phyloP scores from a whole-genome alignment of 2,797 vertebrate genomes.

The Echeneis naucrates region DNA sequence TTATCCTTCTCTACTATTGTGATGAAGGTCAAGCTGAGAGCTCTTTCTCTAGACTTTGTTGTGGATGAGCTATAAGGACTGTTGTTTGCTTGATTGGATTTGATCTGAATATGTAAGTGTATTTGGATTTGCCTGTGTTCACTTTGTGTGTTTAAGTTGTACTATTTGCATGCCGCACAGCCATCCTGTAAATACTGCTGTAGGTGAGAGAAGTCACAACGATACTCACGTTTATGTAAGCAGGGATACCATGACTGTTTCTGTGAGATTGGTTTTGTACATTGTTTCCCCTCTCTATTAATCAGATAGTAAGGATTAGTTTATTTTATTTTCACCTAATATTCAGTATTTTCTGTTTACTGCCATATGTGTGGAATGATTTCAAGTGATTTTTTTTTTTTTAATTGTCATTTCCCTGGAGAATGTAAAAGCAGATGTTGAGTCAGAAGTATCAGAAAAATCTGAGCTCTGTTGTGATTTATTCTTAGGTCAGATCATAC shows the following conservation, averaged over 20 bases:
- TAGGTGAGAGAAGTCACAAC: conserved; percentile 9
- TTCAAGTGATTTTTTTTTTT: too few species aligned
- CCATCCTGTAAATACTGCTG: background rate
- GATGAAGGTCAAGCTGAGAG: conserved; percentile 43
- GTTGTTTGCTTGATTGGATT: conserved; percentile 13
- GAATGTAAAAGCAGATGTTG: background rate
- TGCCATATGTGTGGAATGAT: background rate
- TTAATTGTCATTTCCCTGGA: background rate
- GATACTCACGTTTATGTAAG: conserved; percentile 7
- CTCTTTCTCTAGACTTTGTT: conserved; percentile 17
- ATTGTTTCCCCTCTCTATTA: background rate
- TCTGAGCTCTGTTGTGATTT: background rate
- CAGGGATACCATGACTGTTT: background rate
- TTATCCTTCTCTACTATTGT: conserved; percentile 27
- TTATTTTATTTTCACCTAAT: background rate
- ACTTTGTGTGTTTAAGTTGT: conserved; percentile 2
- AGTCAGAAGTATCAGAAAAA: background rate
- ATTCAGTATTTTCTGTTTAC: background rate
- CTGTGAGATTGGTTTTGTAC: background rate
- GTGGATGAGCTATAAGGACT: background rate
- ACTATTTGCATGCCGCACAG: background rate
- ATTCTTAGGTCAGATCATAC: too few species aligned
- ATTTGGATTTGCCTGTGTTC: background rate
- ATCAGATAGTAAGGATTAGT: background rate
- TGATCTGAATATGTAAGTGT: conserved; percentile 7